Conservation (phyloP, 2,888 invertebrate species). For the Didymodactylos carnosus region DNA sequence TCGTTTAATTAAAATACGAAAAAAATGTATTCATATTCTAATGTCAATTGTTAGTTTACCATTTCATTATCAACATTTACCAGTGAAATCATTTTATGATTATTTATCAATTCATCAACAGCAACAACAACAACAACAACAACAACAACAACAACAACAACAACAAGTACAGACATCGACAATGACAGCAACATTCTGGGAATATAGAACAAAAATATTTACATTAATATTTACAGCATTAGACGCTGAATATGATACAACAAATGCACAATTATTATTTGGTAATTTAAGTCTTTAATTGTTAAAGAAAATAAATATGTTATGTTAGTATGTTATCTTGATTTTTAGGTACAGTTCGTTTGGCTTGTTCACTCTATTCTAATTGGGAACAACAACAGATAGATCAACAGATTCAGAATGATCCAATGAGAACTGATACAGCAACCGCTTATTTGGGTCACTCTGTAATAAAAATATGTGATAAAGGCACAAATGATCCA, state of each 20-base stretch:
- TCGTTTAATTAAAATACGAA: constrained; percentile 44
- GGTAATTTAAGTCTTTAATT: constrained; percentile 29
- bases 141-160: constrained; percentile 21
- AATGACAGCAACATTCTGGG: constrained; percentile 24
- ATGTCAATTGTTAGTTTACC: constrained; percentile 76
- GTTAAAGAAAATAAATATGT: background rate
- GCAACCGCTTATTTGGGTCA: constrained; percentile 70
- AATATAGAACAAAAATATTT: constrained; percentile 25
- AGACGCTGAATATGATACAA: constrained; percentile 60
- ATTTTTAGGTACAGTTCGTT: background rate
- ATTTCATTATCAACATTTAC: constrained; percentile 54
- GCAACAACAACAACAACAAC: constrained; percentile 18
- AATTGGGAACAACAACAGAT: background rate
- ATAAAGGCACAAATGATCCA: background rate
- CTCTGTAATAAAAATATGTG: constrained; percentile 71
- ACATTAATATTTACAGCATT: constrained; percentile 62
- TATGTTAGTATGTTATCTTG: background rate
- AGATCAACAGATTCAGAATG: background rate
- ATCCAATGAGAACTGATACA: constrained; percentile 43
- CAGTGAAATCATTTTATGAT: constrained; percentile 18
- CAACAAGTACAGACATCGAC: constrained; percentile 19
- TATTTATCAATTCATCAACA: constrained; percentile 17
- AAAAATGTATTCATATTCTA: constrained; percentile 72
- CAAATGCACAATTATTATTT: constrained; percentile 66
- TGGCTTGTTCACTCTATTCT: background rate